Conservation (phyloP, 2,888 invertebrate species). For the Caenorhabditis japonica region DNA sequence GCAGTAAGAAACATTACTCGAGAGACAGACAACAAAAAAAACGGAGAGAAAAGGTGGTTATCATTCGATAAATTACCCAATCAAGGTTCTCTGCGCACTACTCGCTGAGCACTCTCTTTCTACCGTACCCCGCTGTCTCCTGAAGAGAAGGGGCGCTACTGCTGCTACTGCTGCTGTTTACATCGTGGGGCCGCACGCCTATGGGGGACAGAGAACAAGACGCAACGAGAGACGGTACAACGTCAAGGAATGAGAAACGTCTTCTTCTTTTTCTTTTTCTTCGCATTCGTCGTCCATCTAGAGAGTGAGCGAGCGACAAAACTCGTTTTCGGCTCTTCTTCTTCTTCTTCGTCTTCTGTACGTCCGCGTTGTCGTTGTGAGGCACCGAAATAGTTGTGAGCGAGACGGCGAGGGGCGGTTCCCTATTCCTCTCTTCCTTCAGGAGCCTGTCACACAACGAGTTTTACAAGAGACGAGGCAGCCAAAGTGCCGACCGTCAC, state of each 20-base stretch:
- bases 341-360: no score
- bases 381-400: slow-evolving; percentile 45
- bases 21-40: slow-evolving; percentile 9
- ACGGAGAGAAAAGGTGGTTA: no score
- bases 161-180: slow-evolving; percentile 37
- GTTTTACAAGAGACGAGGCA: slow-evolving; percentile 22
- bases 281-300: slow-evolving; percentile 35
- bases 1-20: slow-evolving; percentile 8
- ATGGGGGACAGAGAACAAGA: slow-evolving; percentile 26
- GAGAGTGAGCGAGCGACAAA: no score
- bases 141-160: slow-evolving; percentile 12
- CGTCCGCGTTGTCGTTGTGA: slow-evolving; percentile 25
- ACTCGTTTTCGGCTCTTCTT: slow-evolving; percentile 58
- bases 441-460: slow-evolving; percentile 49
- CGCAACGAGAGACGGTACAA: slow-evolving; percentile 23
- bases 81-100: slow-evolving; percentile 45
- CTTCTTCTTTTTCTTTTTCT: slow-evolving; percentile 37
- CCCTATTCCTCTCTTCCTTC: slow-evolving; percentile 14
- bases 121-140: slow-evolving; percentile 43
- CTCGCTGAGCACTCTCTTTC: slow-evolving; percentile 47
- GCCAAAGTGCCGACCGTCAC: slow-evolving; percentile 9
- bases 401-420: slow-evolving; percentile 32
- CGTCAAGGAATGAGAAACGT: slow-evolving; percentile 48
- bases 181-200: slow-evolving; percentile 26
- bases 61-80: slow-evolving; percentile 49